Base-by-base conservation (phyloP, 2,113 vertebrate genomes). In the Cephalopholis sonnerati region DNA sequence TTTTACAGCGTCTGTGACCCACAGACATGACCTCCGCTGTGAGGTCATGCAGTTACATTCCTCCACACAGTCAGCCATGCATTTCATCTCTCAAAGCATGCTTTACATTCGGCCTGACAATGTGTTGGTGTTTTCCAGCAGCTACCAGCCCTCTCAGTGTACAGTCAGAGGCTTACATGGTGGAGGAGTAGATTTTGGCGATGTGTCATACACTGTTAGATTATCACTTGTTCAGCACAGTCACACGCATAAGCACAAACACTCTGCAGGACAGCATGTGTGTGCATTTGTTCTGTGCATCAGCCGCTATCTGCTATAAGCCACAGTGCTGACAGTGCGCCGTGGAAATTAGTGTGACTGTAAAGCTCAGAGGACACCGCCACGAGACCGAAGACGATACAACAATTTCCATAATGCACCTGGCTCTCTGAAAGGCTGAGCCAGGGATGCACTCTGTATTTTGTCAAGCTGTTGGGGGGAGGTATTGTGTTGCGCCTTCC, bases 371-470 rank as follows among this genome's bases (percentile, higher is more conserved):
- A 63, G 20, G 48, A 64, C n/a, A 51, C 48, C 5, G 41, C 67
- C 9, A 32, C 1, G 18, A 69, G 58, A 59, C 32, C 2, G 2
- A 62, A 84, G 78, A 73, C 0, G 69, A 75, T 59, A 32, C 53
- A 77, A n/a, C 67, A 65, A 84, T 82, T 72, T 79, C 83, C 81
- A 79, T 83, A 84, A 91, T 84, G 61, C 81, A 91, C 77, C 74
- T 64, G 61, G 79, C 74, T 77, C 55, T 85, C 51, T 82, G 64
- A 81, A 70, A 85, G 70, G 48, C 79, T 65, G 59, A 78, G 58
- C 54, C 73, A 16, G 20, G 18, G 55, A 62, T 0, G 57, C 61
- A 36, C 29, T n/a, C 22, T 74, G 72, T 65, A 55, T 80, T 84
- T 64, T 81, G 65, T 81, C 65, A 73, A 77, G 66, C 12, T n/a